phyloP scores from a whole-genome alignment of 2,797 vertebrate species.

The Acanthornis magna region DNA sequence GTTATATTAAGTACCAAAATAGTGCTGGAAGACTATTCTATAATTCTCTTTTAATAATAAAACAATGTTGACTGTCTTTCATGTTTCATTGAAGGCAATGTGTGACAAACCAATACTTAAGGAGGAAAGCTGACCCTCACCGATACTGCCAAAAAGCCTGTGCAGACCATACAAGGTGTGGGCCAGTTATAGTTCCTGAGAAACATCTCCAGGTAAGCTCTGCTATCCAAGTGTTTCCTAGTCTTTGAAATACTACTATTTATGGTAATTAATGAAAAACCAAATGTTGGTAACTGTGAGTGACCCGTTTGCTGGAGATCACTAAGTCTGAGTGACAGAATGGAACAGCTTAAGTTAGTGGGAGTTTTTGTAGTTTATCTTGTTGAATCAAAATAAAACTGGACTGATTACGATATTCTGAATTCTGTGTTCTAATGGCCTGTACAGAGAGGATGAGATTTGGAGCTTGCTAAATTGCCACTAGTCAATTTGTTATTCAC shows the following conservation, averaged over 20 bases:
- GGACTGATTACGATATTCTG: not conserved
- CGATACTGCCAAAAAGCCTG: conserved; percentile 91
- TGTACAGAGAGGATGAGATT: not conserved
- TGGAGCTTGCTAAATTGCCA: not conserved
- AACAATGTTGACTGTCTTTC: not conserved
- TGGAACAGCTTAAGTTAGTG: not conserved
- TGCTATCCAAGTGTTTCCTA: not conserved
- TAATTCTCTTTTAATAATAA: not conserved
- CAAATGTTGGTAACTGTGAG: not conserved
- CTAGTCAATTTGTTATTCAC: not conserved
- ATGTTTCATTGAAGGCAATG: conserved; percentile 84
- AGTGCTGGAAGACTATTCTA: not conserved
- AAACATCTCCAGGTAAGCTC: conserved; percentile 89
- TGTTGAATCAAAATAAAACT: not conserved
- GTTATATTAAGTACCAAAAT: not conserved
- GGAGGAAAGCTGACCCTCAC: conserved; percentile 90
- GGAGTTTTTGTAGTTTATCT: not conserved
- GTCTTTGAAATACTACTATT: not conserved
- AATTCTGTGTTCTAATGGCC: not conserved
- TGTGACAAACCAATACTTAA: conserved; percentile 89
- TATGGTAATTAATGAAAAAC: not conserved
- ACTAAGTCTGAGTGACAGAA: not conserved
- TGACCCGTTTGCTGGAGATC: not conserved
- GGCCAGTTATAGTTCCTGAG: conserved; percentile 89
- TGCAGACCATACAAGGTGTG: conserved; percentile 86